phyloP scores from a whole-genome alignment of 2,888 invertebrate genomes.

The Melanchra persicariae region DNA sequence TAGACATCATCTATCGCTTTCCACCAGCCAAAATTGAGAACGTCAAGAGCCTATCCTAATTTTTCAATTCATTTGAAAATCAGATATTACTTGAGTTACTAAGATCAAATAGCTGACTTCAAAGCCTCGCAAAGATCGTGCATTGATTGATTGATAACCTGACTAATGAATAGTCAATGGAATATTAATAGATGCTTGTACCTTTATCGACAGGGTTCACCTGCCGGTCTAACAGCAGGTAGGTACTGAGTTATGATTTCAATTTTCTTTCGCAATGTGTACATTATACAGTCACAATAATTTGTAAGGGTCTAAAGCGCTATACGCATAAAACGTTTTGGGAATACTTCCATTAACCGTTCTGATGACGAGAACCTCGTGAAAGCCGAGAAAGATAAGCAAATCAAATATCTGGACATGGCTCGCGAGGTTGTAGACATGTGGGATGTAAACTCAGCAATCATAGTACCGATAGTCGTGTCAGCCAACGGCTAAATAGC shows the following conservation, averaged over 20 bases:
- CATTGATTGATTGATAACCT: slow-evolving; percentile 33
- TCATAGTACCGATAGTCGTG: too few species aligned
- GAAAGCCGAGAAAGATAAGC: too few species aligned
- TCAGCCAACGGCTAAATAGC: too few species aligned
- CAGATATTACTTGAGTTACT: not conserved
- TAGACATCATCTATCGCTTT: not conserved
- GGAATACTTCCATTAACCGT: too few species aligned
- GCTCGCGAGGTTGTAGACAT: too few species aligned
- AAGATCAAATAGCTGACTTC: not conserved
- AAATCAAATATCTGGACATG: too few species aligned
- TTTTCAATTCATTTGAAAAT: not conserved
- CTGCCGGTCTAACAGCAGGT: not conserved
- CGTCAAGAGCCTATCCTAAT: not conserved
- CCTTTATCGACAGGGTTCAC: slow-evolving; percentile 5
- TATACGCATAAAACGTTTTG: too few species aligned
- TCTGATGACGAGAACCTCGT: too few species aligned
- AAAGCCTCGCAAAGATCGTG: not conserved
- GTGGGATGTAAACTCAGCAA: too few species aligned
- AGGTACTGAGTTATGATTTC: too few species aligned
- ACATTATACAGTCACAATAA: too few species aligned
- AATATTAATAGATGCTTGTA: slow-evolving; percentile 19
- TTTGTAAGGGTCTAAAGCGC: too few species aligned
- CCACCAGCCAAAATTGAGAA: not conserved
- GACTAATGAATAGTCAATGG: slow-evolving; percentile 16
- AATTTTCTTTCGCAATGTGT: not conserved